These are phyloP conservation scores for Menidia menidia DNA, from an alignment of 2,797 vertebrate species.

Conservation along the genomic window DNA sequence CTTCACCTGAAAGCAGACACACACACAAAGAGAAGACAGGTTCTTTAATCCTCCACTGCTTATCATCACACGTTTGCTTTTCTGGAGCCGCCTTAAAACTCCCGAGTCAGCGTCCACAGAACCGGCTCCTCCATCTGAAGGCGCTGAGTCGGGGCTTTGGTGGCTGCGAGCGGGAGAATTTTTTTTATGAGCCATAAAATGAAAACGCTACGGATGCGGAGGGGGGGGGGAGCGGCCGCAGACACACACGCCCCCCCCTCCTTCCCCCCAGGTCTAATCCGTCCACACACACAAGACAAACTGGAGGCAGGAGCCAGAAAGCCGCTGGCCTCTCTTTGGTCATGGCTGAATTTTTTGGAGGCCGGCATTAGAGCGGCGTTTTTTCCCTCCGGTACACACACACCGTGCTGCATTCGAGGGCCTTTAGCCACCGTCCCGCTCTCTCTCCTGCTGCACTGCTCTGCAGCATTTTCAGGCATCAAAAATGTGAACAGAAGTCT, in stretches of 20 bases:
- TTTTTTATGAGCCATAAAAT: background rate
- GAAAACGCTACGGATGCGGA: background rate
- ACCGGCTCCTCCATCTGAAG: conserved; percentile 2
- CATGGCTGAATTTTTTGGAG: conserved; percentile 2
- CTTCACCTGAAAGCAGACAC: conserved; percentile 30
- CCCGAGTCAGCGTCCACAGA: background rate
- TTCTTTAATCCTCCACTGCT: background rate
- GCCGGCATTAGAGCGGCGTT: background rate
- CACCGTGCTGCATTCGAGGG: background rate
- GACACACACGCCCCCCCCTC: no score
- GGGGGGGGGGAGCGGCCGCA: background rate
- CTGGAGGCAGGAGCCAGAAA: background rate
- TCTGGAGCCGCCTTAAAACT: no score
- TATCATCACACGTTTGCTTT: background rate
- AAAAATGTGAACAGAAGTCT: background rate
- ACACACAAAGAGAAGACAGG: background rate
- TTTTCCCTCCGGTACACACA: background rate
- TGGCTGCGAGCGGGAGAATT: background rate
- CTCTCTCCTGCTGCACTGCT: no score
- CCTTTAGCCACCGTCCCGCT: no score
- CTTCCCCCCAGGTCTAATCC: no score
- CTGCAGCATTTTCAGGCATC: background rate
- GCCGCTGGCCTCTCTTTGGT: background rate
- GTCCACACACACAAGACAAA: background rate
- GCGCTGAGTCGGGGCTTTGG: conserved; percentile 16